These are phyloP conservation scores for Watsonalla cultraria DNA, from an alignment of 2,888 invertebrate genomes.

Conservation along the genomic window DNA sequence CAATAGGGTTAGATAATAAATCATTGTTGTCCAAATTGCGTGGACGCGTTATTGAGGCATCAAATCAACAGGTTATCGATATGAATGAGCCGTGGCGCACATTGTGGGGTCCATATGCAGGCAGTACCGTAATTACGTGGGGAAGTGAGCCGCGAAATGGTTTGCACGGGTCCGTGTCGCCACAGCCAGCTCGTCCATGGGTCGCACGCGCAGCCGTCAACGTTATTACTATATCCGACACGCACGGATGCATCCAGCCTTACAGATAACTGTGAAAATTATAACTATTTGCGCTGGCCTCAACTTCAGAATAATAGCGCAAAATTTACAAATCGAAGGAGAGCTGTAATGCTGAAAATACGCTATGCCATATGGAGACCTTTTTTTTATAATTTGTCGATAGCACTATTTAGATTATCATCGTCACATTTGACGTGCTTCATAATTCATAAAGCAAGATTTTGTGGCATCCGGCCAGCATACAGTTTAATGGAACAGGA, in stretches of 20 bases:
- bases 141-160: constrained; percentile 62
- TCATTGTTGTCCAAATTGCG: constrained; percentile 37
- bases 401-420: no score
- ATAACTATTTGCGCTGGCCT: constrained; percentile 12
- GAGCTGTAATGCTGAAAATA: no score
- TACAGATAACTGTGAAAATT: constrained; percentile 40
- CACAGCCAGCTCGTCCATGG: constrained; percentile 6
- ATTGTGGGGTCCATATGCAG: constrained; percentile 32
- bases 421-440: no score
- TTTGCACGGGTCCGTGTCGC: constrained; percentile 32
- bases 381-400: no score
- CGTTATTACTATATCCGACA: constrained; percentile 25
- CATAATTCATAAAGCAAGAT: no score
- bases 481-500: no score
- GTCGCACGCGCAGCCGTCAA: constrained; percentile 21
- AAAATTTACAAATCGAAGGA: no score
- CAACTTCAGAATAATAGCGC: background rate
- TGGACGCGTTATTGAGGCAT: constrained; percentile 38
- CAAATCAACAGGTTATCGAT: constrained; percentile 51
- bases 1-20: constrained; percentile 31
- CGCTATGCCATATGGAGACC: no score
- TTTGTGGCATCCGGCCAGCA: no score
- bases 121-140: constrained; percentile 49
- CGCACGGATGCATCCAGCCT: constrained; percentile 21
- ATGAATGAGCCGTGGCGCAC: constrained; percentile 31